These are phyloP conservation scores for Lasiommata megera DNA, from an alignment of 2,888 invertebrate genomes.

Conservation along the genomic window DNA sequence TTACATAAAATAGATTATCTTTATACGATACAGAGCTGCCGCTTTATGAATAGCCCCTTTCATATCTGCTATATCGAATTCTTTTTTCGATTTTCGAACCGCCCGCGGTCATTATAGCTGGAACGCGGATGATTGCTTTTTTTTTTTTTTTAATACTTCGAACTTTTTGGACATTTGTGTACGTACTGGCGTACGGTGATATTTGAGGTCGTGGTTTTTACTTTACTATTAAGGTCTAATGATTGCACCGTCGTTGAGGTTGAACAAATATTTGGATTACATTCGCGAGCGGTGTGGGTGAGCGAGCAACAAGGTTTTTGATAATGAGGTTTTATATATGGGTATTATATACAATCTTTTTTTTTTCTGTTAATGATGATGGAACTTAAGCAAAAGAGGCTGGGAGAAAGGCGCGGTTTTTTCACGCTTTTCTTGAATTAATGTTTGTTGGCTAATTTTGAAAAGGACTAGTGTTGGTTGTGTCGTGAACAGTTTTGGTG, in stretches of 20 bases:
- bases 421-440: no score
- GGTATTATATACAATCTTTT: neutral
- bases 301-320: neutral
- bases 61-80: constrained; percentile 65
- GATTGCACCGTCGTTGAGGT: constrained; percentile 3
- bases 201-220: constrained; percentile 23
- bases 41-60: constrained; percentile 55
- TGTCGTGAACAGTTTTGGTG: no score
- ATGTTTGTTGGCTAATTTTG: no score
- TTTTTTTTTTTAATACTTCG: no score
- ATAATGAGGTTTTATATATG: no score
- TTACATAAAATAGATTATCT: constrained; percentile 80
- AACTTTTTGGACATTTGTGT: constrained; percentile 33
- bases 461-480: no score
- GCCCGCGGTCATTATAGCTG: constrained; percentile 63
- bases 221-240: constrained; percentile 20
- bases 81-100: constrained; percentile 47
- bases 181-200: constrained; percentile 5
- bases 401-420: no score
- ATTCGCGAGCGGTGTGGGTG: neutral
- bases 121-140: constrained; percentile 36
- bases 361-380: neutral
- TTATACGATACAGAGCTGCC: constrained; percentile 64
- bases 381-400: neutral
- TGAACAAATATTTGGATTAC: constrained; percentile 12